phyloP scores from a whole-genome alignment of 2,113 vertebrate genomes.

The Melanerpes aurifrons region DNA sequence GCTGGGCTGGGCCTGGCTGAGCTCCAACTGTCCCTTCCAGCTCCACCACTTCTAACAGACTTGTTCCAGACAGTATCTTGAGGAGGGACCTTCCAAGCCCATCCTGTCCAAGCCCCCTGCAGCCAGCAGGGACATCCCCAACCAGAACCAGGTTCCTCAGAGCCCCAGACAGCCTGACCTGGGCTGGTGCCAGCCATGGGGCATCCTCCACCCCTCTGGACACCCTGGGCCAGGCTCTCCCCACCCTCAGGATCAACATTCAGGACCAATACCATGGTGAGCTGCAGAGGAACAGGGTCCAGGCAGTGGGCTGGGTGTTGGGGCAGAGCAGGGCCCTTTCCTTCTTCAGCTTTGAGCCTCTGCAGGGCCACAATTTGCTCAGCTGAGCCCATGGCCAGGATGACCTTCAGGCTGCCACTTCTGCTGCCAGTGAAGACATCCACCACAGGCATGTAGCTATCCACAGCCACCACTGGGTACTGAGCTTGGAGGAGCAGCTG shows the following conservation, averaged over 20 bases:
- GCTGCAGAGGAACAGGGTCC: conserved; percentile 73
- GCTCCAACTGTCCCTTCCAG: too few species aligned
- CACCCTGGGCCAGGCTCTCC: not conserved
- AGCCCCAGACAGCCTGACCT: too few species aligned
- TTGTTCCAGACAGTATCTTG: too few species aligned
- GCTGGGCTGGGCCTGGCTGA: too few species aligned
- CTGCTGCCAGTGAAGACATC: conserved; percentile 87
- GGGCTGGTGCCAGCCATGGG: too few species aligned
- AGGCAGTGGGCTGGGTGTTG: conserved; percentile 81
- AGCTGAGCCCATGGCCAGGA: conserved; percentile 90
- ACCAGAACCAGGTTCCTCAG: too few species aligned
- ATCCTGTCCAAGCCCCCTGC: too few species aligned
- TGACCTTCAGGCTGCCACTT: conserved; percentile 85
- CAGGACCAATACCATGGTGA: conserved; percentile 54
- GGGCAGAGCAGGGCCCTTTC: not conserved
- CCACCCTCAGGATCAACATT: not conserved
- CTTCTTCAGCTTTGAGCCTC: conserved; percentile 81
- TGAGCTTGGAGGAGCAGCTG: conserved; percentile 88
- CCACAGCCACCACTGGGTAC: conserved; percentile 92
- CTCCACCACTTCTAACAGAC: too few species aligned
- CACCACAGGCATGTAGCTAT: conserved; percentile 87
- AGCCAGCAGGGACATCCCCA: too few species aligned
- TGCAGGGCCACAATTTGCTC: conserved; percentile 88
- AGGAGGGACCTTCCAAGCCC: too few species aligned
- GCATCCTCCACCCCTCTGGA: not conserved